Percentiles rank a stretch among this genome's conserved stretches.
Conservation (phyloP, 2,797 vertebrate species). For the Pipistrellus pipistrellus region DNA sequence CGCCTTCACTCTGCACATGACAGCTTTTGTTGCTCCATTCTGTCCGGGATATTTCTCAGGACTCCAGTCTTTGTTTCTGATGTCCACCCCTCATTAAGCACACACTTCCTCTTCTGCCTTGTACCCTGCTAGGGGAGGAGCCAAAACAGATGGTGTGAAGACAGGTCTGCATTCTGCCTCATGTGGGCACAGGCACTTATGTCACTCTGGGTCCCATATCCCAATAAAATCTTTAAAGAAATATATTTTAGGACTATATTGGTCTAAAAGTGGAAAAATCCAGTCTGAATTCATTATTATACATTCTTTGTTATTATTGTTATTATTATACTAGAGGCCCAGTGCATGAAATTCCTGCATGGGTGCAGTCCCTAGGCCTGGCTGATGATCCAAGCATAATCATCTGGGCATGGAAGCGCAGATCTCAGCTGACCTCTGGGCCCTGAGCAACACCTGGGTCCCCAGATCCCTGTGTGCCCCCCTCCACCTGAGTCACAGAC, state of each 20-base stretch:
- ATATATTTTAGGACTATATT: not conserved
- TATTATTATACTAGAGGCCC: not conserved
- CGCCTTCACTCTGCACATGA: not conserved
- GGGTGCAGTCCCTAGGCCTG: no score
- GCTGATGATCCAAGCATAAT: no score
- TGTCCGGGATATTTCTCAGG: not conserved
- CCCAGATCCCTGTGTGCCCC: no score
- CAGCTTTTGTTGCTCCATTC: not conserved
- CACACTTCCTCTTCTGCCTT: not conserved
- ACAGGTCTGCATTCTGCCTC: not conserved
- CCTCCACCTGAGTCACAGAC: no score
- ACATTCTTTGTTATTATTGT: not conserved
- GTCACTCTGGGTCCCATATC: not conserved
- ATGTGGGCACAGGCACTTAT: not conserved
- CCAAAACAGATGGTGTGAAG: fast-evolving
- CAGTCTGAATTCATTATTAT: not conserved
- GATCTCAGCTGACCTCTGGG: no score
- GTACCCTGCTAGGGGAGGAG: not conserved
- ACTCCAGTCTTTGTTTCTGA: not conserved
- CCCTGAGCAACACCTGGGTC: no score
- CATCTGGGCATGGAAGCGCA: no score
- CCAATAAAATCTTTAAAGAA: not conserved
- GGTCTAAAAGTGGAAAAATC: not conserved
- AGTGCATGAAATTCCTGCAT: no score
- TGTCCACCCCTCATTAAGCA: not conserved